Evolutionary conservation across 2,888 invertebrate genomes (phyloP).

Genomic region (Zhengitettix transpicula): DNA sequence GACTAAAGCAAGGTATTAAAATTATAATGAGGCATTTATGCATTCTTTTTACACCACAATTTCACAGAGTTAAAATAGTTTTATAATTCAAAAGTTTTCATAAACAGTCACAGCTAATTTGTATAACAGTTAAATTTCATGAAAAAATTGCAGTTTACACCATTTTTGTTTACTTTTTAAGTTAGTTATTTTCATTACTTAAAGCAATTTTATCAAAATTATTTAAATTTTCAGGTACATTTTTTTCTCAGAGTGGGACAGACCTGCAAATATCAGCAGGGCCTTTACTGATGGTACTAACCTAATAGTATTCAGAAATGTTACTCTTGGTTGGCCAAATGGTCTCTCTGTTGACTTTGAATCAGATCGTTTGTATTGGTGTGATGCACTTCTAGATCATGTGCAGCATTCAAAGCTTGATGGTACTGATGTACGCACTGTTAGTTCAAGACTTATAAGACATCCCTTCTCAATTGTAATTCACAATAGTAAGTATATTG

Average conservation of each 20-base stretch:
- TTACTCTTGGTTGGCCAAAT: slow-evolving; percentile 94
- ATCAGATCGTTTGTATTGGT: slow-evolving; percentile 86
- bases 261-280: slow-evolving; percentile 90
- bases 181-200: neutral
- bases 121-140: too few relatives aligned
- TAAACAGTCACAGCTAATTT: too few relatives aligned
- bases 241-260: slow-evolving; percentile 92
- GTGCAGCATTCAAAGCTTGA: slow-evolving; percentile 86
- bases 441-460: slow-evolving; percentile 67
- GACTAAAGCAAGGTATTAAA: too few relatives aligned
- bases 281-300: slow-evolving; percentile 81
- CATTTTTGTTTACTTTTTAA: neutral
- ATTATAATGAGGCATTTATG: too few relatives aligned
- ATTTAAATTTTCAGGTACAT: slow-evolving; percentile 35
- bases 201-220: neutral
- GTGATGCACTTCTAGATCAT: slow-evolving; percentile 89
- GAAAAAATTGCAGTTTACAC: too few relatives aligned
- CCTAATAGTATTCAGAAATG: slow-evolving; percentile 71
- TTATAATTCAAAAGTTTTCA: too few relatives aligned
- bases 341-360: slow-evolving; percentile 85
- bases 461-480: slow-evolving; percentile 89
- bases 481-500: slow-evolving; percentile 31
- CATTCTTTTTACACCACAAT: too few relatives aligned
- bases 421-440: slow-evolving; percentile 78
- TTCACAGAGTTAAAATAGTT: too few relatives aligned